phyloP scores from a whole-genome alignment of 2,797 vertebrate genomes.

The Coilia nasus region DNA sequence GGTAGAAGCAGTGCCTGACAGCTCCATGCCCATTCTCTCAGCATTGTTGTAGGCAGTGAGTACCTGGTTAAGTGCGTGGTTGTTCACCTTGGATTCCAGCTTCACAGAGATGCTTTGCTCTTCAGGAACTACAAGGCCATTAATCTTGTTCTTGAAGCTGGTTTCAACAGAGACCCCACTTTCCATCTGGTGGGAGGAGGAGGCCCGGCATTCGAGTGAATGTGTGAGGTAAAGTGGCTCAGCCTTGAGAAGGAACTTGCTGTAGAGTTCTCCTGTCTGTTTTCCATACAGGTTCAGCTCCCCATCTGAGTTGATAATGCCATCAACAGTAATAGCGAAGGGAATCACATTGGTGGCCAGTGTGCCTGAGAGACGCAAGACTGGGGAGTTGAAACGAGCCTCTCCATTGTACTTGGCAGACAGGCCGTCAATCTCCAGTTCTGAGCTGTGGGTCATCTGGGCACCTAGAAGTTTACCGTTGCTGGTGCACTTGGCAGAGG shows the following conservation, averaged over 20 bases:
- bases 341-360: conserved; percentile 77
- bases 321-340: conserved; percentile 78
- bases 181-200: conserved; percentile 75
- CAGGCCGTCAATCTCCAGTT: conserved; percentile 79
- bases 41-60: conserved; percentile 81
- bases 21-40: conserved; percentile 79
- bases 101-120: conserved; percentile 83
- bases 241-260: conserved; percentile 87
- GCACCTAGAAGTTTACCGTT: conserved; percentile 77
- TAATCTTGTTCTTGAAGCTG: conserved; percentile 80
- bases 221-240: conserved; percentile 82
- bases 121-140: conserved; percentile 75
- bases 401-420: conserved; percentile 76
- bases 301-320: conserved; percentile 81
- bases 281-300: conserved; percentile 75
- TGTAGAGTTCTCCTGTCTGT: conserved; percentile 85
- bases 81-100: conserved; percentile 80
- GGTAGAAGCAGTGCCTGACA: conserved; percentile 76
- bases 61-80: conserved; percentile 81
- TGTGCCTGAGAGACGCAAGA: conserved; percentile 79
- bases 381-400: conserved; percentile 81
- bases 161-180: conserved; percentile 68
- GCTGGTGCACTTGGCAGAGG: conserved; percentile 83
- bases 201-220: conserved; percentile 86
- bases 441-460: conserved; percentile 80